Percentiles rank a stretch among this genome's conserved stretches.
phyloP scores from a whole-genome alignment of 2,113 vertebrate species.

The human (Homo sapiens) region GRCh38 chr12:74703001-74703500 shows the following conservation, averaged over 20 bases:
- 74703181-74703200: background rate
- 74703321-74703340: background rate
- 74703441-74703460: background rate
- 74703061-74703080: no score
- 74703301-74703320: background rate
- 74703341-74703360: background rate
- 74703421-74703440: background rate
- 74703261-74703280: background rate
- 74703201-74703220: background rate
- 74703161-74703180: no score
- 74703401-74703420: background rate
- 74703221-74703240: background rate
- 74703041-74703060: no score
- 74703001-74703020: background rate
- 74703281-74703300: background rate
- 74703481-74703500: background rate
- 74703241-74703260: background rate
- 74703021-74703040: background rate
- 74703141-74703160: background rate
- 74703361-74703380: background rate
- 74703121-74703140: background rate
- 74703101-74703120: background rate
- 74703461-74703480: background rate
- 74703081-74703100: background rate
- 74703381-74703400: background rate